Evolutionary conservation across 2,888 invertebrate species (phyloP).

Genomic region (Clunio marinus): DNA sequence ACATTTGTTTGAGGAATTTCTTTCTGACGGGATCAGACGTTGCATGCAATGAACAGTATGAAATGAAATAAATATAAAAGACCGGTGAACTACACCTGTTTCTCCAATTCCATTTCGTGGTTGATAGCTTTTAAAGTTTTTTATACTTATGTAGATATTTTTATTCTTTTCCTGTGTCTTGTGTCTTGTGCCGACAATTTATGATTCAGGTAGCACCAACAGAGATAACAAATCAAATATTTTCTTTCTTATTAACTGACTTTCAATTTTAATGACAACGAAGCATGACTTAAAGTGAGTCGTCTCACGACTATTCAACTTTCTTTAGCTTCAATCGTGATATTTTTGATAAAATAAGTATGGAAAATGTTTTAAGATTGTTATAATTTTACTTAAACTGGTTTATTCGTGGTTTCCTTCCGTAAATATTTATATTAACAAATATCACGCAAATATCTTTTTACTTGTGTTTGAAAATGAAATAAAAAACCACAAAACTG

Average conservation of each 20-base stretch:
- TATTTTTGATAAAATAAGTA: no score
- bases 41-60: conserved; percentile 11
- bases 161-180: conserved; percentile 1
- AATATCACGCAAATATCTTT: no score
- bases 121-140: conserved; percentile 18
- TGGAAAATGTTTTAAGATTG: no score
- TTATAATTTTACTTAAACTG: no score
- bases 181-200: conserved; percentile 18
- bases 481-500: neutral
- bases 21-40: conserved; percentile 2
- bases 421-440: no score
- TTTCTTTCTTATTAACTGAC: conserved; percentile 20
- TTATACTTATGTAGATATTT: neutral
- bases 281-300: conserved; percentile 11
- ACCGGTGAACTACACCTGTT: conserved; percentile 11
- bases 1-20: conserved; percentile 2
- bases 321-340: no score
- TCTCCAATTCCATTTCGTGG: neutral
- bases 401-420: no score
- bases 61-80: neutral
- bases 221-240: neutral
- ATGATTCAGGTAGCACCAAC: neutral
- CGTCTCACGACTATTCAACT: no score
- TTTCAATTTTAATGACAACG: conserved; percentile 9
- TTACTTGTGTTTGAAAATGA: no score